These are phyloP conservation scores for Ctenicera cuprea DNA, from an alignment of 2,888 invertebrate genomes.

Conservation along the genomic window DNA sequence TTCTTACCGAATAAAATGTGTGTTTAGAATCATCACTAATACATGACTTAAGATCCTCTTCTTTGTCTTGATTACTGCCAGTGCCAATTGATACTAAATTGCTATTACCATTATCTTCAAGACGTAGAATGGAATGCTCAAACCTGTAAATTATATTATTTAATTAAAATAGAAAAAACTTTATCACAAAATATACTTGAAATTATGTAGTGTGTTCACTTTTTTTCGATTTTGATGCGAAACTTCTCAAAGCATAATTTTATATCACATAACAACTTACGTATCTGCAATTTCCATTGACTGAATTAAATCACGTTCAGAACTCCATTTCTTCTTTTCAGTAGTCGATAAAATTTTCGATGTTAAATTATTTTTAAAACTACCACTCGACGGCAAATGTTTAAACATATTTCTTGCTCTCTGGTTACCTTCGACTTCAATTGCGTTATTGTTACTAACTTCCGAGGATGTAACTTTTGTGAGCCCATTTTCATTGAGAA, in stretches of 20 bases:
- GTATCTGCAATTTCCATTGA: constrained; percentile 11
- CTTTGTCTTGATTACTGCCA: constrained; percentile 10
- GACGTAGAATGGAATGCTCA: constrained; percentile 19
- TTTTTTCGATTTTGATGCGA: too few species aligned
- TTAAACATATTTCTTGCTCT: constrained; percentile 1
- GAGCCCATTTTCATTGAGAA: constrained; percentile 42
- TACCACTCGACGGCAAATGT: constrained; percentile 5
- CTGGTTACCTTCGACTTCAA: background rate
- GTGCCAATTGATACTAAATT: background rate
- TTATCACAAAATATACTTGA: too few species aligned
- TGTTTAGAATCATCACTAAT: constrained; percentile 58
- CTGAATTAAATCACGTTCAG: constrained; percentile 5
- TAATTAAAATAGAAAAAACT: background rate
- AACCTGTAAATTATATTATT: constrained; percentile 3
- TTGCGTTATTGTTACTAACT: background rate
- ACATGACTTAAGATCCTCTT: constrained; percentile 57
- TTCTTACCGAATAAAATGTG: constrained; percentile 59
- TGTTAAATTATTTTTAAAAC: background rate
- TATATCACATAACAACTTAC: too few species aligned
- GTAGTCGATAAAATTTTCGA: background rate
- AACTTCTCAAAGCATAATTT: too few species aligned
- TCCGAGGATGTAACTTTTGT: constrained; percentile 13
- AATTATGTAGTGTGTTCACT: too few species aligned
- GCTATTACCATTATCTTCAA: constrained; percentile 13
- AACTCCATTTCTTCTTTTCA: constrained; percentile 9